Evolutionary conservation across 2,797 vertebrate species (phyloP).

Genomic region (Gallinago stenura): DNA sequence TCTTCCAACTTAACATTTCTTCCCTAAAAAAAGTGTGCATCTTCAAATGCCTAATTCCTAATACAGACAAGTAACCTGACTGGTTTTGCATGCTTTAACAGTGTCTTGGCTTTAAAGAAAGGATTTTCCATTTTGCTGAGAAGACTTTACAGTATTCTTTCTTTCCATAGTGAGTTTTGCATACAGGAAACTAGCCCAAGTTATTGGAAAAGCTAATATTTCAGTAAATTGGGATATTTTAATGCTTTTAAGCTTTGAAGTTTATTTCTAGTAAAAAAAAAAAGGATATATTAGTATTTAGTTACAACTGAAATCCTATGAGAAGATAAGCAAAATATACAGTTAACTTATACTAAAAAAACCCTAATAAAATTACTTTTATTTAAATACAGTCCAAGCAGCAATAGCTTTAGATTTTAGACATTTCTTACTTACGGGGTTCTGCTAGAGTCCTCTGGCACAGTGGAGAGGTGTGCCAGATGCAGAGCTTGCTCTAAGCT

Average conservation of each 20-base stretch:
- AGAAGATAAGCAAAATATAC: not conserved
- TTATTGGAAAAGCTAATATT: not conserved
- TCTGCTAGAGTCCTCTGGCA: not conserved
- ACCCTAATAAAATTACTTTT: not conserved
- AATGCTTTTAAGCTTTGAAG: not conserved
- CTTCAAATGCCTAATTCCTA: not conserved
- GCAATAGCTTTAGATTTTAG: not conserved
- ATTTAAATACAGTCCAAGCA: not conserved
- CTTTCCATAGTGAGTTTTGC: not conserved
- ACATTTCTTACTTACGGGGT: not conserved
- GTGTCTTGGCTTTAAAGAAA: not conserved
- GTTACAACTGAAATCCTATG: not conserved
- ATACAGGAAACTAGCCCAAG: not conserved
- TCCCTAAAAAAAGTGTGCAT: not conserved
- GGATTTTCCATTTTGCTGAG: not conserved
- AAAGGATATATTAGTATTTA: not conserved
- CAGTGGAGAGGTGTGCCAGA: not conserved
- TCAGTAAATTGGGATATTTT: not conserved
- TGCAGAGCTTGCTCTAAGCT: not conserved
- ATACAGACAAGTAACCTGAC: not conserved
- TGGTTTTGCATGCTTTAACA: not conserved
- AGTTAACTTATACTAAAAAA: not conserved
- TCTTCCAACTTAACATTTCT: not conserved
- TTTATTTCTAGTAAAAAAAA: not conserved
- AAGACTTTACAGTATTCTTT: not conserved